Evolutionary conservation across 1,140 invertebrate genomes (phyloP).

Genomic region (Matsumurasca onukii): DNA sequence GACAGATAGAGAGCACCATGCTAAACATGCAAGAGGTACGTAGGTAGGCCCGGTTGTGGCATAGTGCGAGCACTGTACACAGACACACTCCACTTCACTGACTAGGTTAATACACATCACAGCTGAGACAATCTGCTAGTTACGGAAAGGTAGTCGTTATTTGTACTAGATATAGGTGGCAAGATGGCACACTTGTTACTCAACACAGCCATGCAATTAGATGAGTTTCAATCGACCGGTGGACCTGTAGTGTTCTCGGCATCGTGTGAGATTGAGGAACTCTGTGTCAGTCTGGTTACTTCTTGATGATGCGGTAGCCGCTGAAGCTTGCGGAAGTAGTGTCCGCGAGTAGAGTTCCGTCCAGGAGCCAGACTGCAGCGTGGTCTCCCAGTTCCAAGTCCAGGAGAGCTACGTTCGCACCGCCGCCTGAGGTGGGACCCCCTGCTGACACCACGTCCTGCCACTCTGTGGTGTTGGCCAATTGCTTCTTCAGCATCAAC

Average conservation of each 20-base stretch:
- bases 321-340: conserved; percentile 47
- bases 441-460: conserved; percentile 44
- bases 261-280: no score
- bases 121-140: background rate
- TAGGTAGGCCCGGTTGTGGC: no score
- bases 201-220: conserved; percentile 17
- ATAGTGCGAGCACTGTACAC: no score
- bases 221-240: no score
- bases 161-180: background rate
- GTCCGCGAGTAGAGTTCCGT: conserved; percentile 46
- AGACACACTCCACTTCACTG: background rate
- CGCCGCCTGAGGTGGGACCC: conserved; percentile 43
- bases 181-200: conserved; percentile 8
- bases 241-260: no score
- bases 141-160: conserved; percentile 1
- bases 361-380: conserved; percentile 48
- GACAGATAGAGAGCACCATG: no score
- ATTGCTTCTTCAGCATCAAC: conserved; percentile 49
- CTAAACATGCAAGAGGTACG: no score
- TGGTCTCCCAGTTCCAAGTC: conserved; percentile 51
- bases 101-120: conserved; percentile 27
- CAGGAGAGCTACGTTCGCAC: conserved; percentile 49
- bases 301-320: conserved; percentile 51
- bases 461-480: conserved; percentile 48
- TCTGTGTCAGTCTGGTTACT: conserved; percentile 41